Conservation (phyloP, 2,888 invertebrate genomes). For the Rhogogaster chlorosoma region DNA sequence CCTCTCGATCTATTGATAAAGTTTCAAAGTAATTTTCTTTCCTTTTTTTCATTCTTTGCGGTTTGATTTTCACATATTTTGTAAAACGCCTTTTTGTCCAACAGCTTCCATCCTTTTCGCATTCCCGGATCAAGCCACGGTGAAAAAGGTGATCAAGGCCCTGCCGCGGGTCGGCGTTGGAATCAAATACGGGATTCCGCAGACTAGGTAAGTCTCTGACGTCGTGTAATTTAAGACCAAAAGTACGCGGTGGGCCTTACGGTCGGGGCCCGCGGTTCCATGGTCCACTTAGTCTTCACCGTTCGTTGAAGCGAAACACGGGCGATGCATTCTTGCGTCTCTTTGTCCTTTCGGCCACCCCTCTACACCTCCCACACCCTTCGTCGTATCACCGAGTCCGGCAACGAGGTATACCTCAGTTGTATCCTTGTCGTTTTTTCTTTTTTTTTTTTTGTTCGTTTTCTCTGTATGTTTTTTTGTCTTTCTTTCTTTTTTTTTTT, state of each 20-base stretch:
- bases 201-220: conserved; percentile 89
- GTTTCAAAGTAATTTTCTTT: background rate
- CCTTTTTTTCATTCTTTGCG: background rate
- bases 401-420: conserved; percentile 20
- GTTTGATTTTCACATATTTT: too few relatives aligned
- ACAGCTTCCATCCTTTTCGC: conserved; percentile 99
- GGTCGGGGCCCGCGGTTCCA: conserved; percentile 54
- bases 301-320: conserved; percentile 64
- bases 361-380: conserved; percentile 42
- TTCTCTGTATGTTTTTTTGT: background rate
- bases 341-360: conserved; percentile 66
- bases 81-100: conserved; percentile 74
- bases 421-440: conserved; percentile 36
- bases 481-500: conserved; percentile 24
- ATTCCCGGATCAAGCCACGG: conserved; percentile 97
- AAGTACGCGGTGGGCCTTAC: conserved; percentile 35
- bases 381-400: background rate
- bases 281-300: conserved; percentile 52
- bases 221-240: background rate
- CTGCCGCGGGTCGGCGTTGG: conserved; percentile 98
- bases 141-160: conserved; percentile 98
- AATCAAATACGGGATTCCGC: conserved; percentile 99
- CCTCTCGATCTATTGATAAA: too few relatives aligned
- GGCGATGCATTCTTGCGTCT: conserved; percentile 71
- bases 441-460: conserved; percentile 36